These are phyloP conservation scores for Calephelis nemesis DNA, from an alignment of 1,140 invertebrate genomes.

Conservation along the genomic window DNA sequence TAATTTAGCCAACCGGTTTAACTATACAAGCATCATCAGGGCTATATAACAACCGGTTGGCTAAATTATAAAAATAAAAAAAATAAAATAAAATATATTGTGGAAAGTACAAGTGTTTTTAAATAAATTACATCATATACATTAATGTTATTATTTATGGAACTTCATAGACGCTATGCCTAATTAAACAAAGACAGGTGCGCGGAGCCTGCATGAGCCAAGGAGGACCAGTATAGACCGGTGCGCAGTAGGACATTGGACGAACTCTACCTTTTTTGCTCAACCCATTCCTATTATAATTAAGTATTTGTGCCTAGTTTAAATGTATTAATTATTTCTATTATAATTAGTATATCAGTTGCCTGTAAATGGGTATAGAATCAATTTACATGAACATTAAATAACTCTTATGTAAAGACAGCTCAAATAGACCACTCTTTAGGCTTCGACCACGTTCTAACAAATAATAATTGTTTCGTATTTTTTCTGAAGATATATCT, in stretches of 20 bases:
- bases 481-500: no score
- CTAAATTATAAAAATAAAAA: no score
- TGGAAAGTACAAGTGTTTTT: no score
- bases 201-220: slow-evolving; percentile 47
- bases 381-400: slow-evolving; percentile 2
- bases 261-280: slow-evolving; percentile 46
- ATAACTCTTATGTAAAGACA: neutral
- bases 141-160: slow-evolving; percentile 57
- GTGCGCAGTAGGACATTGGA: slow-evolving; percentile 49
- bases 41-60: no score
- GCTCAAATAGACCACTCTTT: neutral
- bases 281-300: no score
- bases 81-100: no score
- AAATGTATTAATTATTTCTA: neutral
- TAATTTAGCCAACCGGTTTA: no score
- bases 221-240: slow-evolving; percentile 58
- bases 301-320: slow-evolving; percentile 6
- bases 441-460: no score
- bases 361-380: slow-evolving; percentile 5
- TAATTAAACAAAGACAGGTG: slow-evolving; percentile 71
- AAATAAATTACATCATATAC: no score
- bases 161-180: slow-evolving; percentile 38
- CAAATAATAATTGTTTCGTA: no score
- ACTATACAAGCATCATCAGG: no score
- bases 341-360: slow-evolving; percentile 13